Evolutionary conservation across 2,888 invertebrate genomes (phyloP), one percentile per base, ranked within the genome.

Genomic region (Dione juno): DNA sequence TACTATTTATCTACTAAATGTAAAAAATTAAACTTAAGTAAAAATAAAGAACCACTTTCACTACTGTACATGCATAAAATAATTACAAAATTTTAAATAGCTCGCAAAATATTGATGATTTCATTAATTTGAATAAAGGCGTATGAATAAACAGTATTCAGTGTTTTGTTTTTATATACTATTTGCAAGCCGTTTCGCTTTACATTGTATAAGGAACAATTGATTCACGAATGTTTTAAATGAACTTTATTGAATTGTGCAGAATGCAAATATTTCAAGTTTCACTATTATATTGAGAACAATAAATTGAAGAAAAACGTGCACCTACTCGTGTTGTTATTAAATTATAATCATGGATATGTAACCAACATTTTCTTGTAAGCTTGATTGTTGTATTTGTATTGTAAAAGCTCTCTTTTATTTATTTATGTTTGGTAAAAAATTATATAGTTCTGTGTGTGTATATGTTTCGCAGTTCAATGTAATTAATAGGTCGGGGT

Each of bases 91-190:
- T 57, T 43, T 37, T 37, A 50, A 64, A 19, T 10, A 35, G 64
- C 28, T 61, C n/a, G 48, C 37, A 48, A 64, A 64, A 64, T 64
- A 65, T 53, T 21, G 21, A 52, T 65, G 21, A 50, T 50, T 65
- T 53, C n/a, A 65, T 65, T 65, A 52, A 65, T n/a, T 53, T 65
- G 40, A 50, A 50, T 64, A 64, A 64, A 64, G 16, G 50, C 48
- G 28, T 61, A 61, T 61, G 50, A 40, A 64, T 40, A 37, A 64
- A 64, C 50, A 64, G 50, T 21, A 40, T 64, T 52, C 64, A 52
- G 35, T 40, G 50, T 64, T 64, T 50, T 50, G 64, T 64, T 64
- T 50, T 50, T 16, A 64, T 64, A 64, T 40, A 50, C 48, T 40
- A n/a, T 52, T 52, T 50, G 64, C 64, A 52, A 64, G 64, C 50